Base-by-base conservation (phyloP, 1,140 invertebrate species). In the Liolophura sinensis region DNA sequence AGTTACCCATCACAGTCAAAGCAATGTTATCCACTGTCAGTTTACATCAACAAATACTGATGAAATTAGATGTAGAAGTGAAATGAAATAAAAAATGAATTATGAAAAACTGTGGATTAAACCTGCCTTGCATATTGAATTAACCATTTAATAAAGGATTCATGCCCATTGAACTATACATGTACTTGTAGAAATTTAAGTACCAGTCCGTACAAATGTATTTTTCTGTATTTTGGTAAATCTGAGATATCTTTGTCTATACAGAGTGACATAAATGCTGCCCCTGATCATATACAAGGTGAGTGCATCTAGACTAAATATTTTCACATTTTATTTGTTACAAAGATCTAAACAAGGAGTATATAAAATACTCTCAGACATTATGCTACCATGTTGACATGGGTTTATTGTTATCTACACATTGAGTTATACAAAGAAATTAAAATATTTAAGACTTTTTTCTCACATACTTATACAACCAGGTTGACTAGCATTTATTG, bases 251-350 rank as follows among this genome's bases (percentile, higher is more conserved):
- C 57, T 11, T 58, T 58, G 22, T 57, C 55, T 47, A 73, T 75
- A 62, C 69, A 78, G 73, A 62, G 64, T 63, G 78, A 79, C 31
- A 77, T 79, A 63, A 57, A 68, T n/a, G 22, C 20, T 27, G 74
- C 73, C n/a, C 73, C 76, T 56, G 60, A 73, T 9, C 61, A 73
- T 12, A 74, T 79, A 15, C 73, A 73, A 74, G 73, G 73, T 78
- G 69, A 46, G 56, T 50, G 25, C 60, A 20, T 24, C 25, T 52
- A 7, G 14, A 12, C 11, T 25, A 49, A 18, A 11, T 65, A 40
- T 50, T 40, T 24, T n/a, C 46, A 51, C 31, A 12, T 49, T 31
- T 49, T 18, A 0, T 7, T 31, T 15, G 49, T 7, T 27, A 47
- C 27, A 47, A 46, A 54, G 24, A 49, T 20, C 27, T 50, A n/a